Evolutionary conservation across 2,888 invertebrate species (phyloP).

Genomic region (Chrysolina americana): DNA sequence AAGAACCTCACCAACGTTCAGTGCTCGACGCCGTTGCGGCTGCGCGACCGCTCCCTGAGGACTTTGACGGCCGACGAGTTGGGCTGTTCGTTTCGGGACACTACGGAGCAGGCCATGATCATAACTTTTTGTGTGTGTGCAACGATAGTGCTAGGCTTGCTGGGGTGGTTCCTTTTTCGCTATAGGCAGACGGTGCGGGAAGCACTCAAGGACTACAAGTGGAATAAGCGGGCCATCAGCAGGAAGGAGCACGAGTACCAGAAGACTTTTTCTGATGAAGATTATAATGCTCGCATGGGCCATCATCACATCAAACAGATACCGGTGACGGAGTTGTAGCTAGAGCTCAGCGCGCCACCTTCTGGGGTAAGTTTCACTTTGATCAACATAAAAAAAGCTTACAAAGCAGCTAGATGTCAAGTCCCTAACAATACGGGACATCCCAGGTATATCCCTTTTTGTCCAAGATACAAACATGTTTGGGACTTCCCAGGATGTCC

Average conservation of each 20-base stretch:
- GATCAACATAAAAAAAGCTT: too few relatives aligned
- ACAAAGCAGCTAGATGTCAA: too few relatives aligned
- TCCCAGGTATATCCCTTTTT: too few relatives aligned
- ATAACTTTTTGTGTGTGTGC: slow-evolving; percentile 83
- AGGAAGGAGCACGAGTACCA: slow-evolving; percentile 91
- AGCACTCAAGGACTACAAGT: slow-evolving; percentile 86
- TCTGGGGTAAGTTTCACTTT: slow-evolving; percentile 69
- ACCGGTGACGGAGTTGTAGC: slow-evolving; percentile 95
- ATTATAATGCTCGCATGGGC: slow-evolving; percentile 82
- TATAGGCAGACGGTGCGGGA: slow-evolving; percentile 87
- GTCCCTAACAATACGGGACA: too few relatives aligned
- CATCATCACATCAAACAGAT: slow-evolving; percentile 77
- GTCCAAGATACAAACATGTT: too few relatives aligned
- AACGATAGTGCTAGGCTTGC: slow-evolving; percentile 79
- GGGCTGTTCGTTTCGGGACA: slow-evolving; percentile 86
- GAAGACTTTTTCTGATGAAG: slow-evolving; percentile 91
- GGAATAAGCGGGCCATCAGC: slow-evolving; percentile 81
- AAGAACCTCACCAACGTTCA: slow-evolving; percentile 79
- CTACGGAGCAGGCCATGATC: slow-evolving; percentile 84
- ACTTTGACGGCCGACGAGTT: slow-evolving; percentile 82
- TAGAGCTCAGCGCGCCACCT: slow-evolving; percentile 93
- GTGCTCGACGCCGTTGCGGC: slow-evolving; percentile 81
- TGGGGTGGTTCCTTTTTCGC: slow-evolving; percentile 83
- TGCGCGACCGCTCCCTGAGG: slow-evolving; percentile 79
- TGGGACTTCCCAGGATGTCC: too few relatives aligned